Evolutionary conservation across 2,888 invertebrate genomes (phyloP), one percentile per base, ranked within the genome.

Genomic region (Cerceris ruficornis): DNA sequence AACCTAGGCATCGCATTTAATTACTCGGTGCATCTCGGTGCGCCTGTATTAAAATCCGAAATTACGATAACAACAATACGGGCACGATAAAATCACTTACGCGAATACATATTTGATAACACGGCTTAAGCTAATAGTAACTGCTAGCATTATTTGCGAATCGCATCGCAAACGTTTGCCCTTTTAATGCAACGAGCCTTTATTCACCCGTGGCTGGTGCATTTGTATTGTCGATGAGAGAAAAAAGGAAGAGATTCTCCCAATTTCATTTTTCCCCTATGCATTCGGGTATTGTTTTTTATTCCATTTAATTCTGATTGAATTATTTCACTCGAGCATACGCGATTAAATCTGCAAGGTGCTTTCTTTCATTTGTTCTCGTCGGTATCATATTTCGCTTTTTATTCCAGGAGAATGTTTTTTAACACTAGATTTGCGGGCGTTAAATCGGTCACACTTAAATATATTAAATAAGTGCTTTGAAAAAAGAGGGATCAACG

Each of bases 71-170:
- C 67, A 64, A 60, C n/a, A 68, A 57, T 42, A 42, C 60, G 0
- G n/a, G 49, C 43, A 11, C 66, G 66, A 67, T 61, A 57, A 57
- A 66, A 66, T 61, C 57, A 17, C 39, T 71, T 57, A 17, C 57
- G 1, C 66, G 59, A 61, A 57, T 50, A 66, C 60, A 66, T 69
- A 75, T 70, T 66, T 54, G 70, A 75, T 70, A 70, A 75, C 55
- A 52, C 49, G 54, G 28, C 60, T 39, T 49, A 9, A 28, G 69
- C 52, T 65, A 65, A 73, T 68, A 50, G 55, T 61, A 61, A 65
- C 49, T 57, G n/a, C 50, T 11, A 6, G 55, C 64, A 46, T 74
- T 74, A 55, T 73, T 73, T 43, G 28, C 50, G 49, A 69, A 49
- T 73, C 59, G 39, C 41, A 46, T 50, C 5, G 46, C 39, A 43